phyloP scores from a whole-genome alignment of 2,888 invertebrate species.

The Spisula subtruncata region DNA sequence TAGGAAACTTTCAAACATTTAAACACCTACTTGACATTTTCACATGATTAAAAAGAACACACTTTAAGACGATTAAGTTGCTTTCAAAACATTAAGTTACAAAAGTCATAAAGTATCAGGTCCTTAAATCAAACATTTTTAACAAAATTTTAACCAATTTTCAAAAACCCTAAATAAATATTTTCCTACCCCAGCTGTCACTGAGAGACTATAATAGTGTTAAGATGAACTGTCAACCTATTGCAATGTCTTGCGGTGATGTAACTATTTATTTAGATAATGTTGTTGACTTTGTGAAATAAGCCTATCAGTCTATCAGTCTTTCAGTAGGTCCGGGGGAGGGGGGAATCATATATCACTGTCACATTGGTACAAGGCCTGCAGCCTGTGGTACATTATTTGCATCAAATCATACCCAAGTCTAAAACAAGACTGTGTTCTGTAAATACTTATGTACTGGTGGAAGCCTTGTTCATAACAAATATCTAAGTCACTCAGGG shows the following conservation, averaged over 20 bases:
- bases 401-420: no score
- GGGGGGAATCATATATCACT: neutral
- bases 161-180: conserved; percentile 19
- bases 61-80: conserved; percentile 4
- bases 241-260: neutral
- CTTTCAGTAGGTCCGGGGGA: no score
- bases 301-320: neutral
- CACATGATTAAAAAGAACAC: neutral
- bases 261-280: neutral
- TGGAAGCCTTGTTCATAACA: no score
- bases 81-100: neutral
- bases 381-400: no score
- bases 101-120: neutral
- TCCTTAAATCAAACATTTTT: conserved; percentile 6
- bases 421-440: no score
- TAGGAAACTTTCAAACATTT: neutral
- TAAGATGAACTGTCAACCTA: neutral
- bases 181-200: neutral
- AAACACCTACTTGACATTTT: conserved; percentile 16
- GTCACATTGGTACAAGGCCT: neutral
- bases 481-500: no score
- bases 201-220: neutral
- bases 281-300: neutral
- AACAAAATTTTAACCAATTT: neutral
- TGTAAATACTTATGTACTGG: no score